Percentiles rank a stretch among this genome's conserved stretches.
phyloP scores from a whole-genome alignment of 53 echinoderm and acorn worm genomes.

The Crossaster papposus region DNA sequence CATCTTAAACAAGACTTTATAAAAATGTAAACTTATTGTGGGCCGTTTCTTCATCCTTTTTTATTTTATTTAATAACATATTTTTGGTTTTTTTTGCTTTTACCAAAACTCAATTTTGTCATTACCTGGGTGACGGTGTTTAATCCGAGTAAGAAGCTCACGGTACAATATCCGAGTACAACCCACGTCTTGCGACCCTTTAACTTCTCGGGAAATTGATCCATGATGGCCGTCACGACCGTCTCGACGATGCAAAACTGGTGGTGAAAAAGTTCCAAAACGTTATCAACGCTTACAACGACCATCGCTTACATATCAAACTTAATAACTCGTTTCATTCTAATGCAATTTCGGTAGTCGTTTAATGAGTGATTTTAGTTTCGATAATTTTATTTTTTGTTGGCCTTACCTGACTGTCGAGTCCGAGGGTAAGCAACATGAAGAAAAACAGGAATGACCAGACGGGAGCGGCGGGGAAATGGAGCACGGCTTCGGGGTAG shows the following conservation, averaged over 20 bases:
- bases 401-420: slow-evolving; percentile 79
- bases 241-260: slow-evolving; percentile 88
- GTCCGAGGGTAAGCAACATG: slow-evolving; percentile 87
- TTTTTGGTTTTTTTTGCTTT: too few species aligned
- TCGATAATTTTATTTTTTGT: background rate
- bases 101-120: too few species aligned
- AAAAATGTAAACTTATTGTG: too few species aligned
- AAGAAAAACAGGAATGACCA: slow-evolving; percentile 94
- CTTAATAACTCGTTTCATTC: too few species aligned
- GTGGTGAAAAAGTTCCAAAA: too few species aligned
- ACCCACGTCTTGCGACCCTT: slow-evolving; percentile 70
- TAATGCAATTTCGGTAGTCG: background rate
- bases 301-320: too few species aligned
- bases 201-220: slow-evolving; percentile 74
- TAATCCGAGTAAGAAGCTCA: slow-evolving; percentile 76
- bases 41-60: too few species aligned
- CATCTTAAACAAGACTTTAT: too few species aligned
- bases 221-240: slow-evolving; percentile 77
- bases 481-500: slow-evolving; percentile 86
- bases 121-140: slow-evolving; percentile 80
- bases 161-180: slow-evolving; percentile 58
- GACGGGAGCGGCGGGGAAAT: slow-evolving; percentile 79
- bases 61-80: too few species aligned
- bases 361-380: background rate
- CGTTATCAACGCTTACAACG: too few species aligned